Conservation (phyloP, 2,888 invertebrate species). For the Frankliniella fusca region DNA sequence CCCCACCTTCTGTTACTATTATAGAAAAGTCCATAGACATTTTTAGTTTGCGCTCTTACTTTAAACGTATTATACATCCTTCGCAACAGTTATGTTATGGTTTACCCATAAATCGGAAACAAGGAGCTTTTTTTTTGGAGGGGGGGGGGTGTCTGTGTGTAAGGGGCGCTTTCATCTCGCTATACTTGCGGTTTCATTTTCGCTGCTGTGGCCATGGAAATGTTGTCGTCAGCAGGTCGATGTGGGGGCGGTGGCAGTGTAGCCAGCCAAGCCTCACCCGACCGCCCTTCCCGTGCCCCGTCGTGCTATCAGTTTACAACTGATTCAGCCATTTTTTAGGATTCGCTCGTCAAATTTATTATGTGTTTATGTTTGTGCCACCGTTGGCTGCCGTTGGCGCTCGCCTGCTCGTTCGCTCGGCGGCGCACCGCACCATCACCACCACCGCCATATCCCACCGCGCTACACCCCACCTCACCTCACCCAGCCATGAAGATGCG, state of each 20-base stretch:
- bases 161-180: too few species aligned
- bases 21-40: too few species aligned
- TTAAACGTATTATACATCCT: too few species aligned
- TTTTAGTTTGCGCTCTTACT: too few species aligned
- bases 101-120: too few species aligned
- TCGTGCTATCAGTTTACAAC: constrained; percentile 17
- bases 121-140: too few species aligned
- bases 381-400: neutral
- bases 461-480: neutral
- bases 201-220: neutral
- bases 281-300: neutral
- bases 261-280: neutral
- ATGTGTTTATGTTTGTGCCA: constrained; percentile 14
- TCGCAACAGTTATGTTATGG: too few species aligned
- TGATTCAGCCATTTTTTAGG: constrained; percentile 25
- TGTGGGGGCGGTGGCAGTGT: neutral
- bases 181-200: too few species aligned
- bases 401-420: too few species aligned
- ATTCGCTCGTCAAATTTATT: constrained; percentile 20
- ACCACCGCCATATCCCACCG: neutral
- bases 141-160: too few species aligned
- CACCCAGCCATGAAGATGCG: neutral
- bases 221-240: neutral
- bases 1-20: too few species aligned
- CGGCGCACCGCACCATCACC: neutral